Percentiles rank a stretch among this genome's conserved stretches.
Evolutionary conservation across 2,113 vertebrate genomes (phyloP).

Genomic region (Leucoraja erinaceus): DNA sequence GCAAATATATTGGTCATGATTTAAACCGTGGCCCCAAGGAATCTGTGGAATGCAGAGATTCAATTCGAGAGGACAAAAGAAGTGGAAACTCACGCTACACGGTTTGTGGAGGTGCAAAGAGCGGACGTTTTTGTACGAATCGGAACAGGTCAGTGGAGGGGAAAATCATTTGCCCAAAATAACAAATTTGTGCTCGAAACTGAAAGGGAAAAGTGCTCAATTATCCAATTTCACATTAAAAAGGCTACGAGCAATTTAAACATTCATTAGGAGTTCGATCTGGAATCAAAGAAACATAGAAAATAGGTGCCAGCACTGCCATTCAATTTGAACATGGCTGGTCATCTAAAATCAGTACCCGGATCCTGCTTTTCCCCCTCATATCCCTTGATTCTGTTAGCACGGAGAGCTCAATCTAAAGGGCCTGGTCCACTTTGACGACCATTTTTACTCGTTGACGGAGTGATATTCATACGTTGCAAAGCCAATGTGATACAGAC

Average conservation of each 20-base stretch:
- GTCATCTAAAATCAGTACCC: too few species aligned
- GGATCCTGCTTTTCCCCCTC: too few species aligned
- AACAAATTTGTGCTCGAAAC: neutral
- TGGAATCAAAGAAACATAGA: neutral
- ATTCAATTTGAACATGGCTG: too few species aligned
- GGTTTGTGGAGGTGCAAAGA: neutral
- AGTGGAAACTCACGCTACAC: neutral
- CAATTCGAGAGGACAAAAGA: neutral
- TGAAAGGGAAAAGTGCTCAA: too few species aligned
- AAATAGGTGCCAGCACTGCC: too few species aligned
- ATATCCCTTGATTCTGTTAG: too few species aligned
- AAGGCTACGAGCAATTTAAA: neutral
- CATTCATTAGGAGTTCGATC: neutral
- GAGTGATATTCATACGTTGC: too few species aligned
- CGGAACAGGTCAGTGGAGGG: neutral
- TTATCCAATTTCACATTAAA: neutral
- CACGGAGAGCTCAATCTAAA: too few species aligned
- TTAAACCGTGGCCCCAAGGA: constrained; percentile 5
- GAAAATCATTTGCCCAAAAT: neutral
- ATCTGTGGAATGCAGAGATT: neutral
- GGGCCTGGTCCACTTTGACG: too few species aligned
- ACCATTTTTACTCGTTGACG: too few species aligned
- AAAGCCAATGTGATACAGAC: too few species aligned
- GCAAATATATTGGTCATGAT: neutral
- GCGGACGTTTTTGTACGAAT: neutral